A percentile compares a stretch with the other conserved stretches of the same genome.
phyloP scores from a whole-genome alignment of 2,888 invertebrate genomes.

The Caradrina kadenii region DNA sequence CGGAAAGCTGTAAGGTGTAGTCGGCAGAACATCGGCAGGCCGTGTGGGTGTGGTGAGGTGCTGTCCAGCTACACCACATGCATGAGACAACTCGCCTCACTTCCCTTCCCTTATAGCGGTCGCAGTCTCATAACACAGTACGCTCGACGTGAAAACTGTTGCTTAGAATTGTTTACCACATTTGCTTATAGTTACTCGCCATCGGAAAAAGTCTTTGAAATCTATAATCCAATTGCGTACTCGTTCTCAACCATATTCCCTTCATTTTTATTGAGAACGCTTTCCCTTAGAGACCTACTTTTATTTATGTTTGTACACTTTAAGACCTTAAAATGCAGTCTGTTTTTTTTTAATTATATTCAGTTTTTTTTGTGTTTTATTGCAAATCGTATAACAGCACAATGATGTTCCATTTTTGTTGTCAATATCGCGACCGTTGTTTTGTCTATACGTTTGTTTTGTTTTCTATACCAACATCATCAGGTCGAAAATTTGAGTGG shows the following conservation, averaged over 20 bases:
- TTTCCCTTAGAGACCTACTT: too few species aligned
- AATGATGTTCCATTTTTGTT: too few species aligned
- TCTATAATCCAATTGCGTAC: background rate
- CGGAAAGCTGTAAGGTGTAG: conserved; percentile 16
- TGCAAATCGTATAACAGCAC: too few species aligned
- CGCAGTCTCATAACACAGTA: conserved; percentile 51
- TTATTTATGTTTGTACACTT: too few species aligned
- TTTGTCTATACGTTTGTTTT: too few species aligned
- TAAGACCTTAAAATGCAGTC: too few species aligned
- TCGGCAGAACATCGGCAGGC: conserved; percentile 3
- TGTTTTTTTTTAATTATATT: background rate
- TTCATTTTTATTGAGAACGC: too few species aligned
- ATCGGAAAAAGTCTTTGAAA: background rate
- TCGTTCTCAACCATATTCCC: too few species aligned
- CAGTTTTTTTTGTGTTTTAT: background rate
- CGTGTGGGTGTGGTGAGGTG: conserved; percentile 10
- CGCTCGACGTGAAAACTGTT: conserved; percentile 33
- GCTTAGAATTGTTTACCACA: background rate
- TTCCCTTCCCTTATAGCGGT: conserved; percentile 53
- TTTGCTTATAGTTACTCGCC: background rate
- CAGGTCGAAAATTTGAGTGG: too few species aligned
- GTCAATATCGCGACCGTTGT: too few species aligned
- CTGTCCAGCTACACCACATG: conserved; percentile 29
- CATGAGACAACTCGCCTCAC: conserved; percentile 36
- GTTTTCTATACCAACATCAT: too few species aligned